Conservation (phyloP, 2,113 vertebrate species). For the Halcyon senegalensis region DNA sequence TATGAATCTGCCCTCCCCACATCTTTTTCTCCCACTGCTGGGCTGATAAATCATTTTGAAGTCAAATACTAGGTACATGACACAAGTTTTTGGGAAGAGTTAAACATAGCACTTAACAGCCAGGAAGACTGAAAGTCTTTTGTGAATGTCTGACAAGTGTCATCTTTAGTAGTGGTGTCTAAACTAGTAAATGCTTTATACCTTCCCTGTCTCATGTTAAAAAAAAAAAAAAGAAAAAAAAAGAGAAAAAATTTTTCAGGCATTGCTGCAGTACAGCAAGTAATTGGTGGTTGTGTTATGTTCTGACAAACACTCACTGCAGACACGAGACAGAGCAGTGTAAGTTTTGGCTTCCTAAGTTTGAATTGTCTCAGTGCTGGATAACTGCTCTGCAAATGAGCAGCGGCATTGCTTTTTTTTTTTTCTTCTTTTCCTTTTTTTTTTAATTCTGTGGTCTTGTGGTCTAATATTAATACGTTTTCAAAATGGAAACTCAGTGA, state of each 20-base stretch:
- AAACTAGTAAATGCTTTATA: neutral
- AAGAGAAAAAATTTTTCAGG: neutral
- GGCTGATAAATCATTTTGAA: slow-evolving; percentile 6
- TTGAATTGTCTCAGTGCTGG: slow-evolving; percentile 54
- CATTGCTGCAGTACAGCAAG: neutral
- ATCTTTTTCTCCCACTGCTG: neutral
- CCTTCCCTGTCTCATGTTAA: neutral
- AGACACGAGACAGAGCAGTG: slow-evolving; percentile 54
- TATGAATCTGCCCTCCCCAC: neutral
- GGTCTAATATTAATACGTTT: slow-evolving; percentile 75
- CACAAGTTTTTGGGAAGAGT: slow-evolving; percentile 19
- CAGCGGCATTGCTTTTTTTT: neutral
- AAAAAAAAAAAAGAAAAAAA: neutral
- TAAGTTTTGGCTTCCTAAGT: slow-evolving; percentile 52
- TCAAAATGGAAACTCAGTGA: slow-evolving; percentile 74
- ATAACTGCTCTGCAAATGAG: slow-evolving; percentile 70
- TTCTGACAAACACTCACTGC: slow-evolving; percentile 12
- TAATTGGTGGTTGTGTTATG: neutral
- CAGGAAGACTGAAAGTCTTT: neutral
- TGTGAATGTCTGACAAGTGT: neutral
- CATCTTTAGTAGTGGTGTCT: neutral
- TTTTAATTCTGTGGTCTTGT: slow-evolving; percentile 50
- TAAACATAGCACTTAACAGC: neutral
- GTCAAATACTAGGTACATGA: slow-evolving; percentile 20
- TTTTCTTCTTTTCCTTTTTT: neutral